Evolutionary conservation across 2,113 vertebrate species (phyloP).

Genomic region (Verasper variegatus): DNA sequence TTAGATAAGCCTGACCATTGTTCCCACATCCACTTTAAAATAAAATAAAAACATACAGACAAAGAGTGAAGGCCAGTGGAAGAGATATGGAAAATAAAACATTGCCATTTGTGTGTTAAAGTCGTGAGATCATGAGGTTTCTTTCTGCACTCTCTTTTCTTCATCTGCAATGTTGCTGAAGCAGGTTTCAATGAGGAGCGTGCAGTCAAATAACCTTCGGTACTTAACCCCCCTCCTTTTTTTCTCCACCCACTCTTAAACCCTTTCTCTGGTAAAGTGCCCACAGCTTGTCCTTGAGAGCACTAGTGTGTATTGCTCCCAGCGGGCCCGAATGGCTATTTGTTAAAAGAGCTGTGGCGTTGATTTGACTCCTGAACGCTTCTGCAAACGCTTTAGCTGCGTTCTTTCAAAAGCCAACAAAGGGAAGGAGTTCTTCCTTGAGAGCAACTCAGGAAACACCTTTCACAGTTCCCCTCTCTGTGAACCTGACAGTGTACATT

Average conservation of each 20-base stretch:
- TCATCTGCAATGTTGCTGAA: slow-evolving; percentile 23
- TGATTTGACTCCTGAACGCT: slow-evolving; percentile 21
- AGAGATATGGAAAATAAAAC: slow-evolving; percentile 28
- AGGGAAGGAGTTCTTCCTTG: slow-evolving; percentile 26
- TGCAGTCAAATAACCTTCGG: slow-evolving; percentile 40
- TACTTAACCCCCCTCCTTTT: background rate
- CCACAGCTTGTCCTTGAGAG: slow-evolving; percentile 43
- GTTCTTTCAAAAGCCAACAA: slow-evolving; percentile 24
- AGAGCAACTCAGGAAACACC: slow-evolving; percentile 58
- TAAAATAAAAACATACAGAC: slow-evolving; percentile 6
- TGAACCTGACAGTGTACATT: slow-evolving; percentile 67
- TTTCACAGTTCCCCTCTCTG: slow-evolving; percentile 61
- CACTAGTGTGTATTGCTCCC: slow-evolving; percentile 16
- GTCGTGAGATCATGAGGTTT: background rate
- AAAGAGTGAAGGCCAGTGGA: slow-evolving; percentile 14
- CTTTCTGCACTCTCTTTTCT: slow-evolving; percentile 30
- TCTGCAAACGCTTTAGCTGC: slow-evolving; percentile 22
- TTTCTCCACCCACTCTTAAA: slow-evolving; percentile 29
- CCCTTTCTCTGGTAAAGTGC: slow-evolving; percentile 24
- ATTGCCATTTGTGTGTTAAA: slow-evolving; percentile 23
- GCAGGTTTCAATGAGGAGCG: slow-evolving; percentile 5
- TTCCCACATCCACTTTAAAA: slow-evolving; percentile 20
- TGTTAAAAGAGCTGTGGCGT: slow-evolving; percentile 26
- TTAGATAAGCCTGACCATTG: slow-evolving; percentile 1
- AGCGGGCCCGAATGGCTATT: slow-evolving; percentile 1